phyloP scores from a whole-genome alignment of 2,888 invertebrate species.

The Antheraea assamensis region DNA sequence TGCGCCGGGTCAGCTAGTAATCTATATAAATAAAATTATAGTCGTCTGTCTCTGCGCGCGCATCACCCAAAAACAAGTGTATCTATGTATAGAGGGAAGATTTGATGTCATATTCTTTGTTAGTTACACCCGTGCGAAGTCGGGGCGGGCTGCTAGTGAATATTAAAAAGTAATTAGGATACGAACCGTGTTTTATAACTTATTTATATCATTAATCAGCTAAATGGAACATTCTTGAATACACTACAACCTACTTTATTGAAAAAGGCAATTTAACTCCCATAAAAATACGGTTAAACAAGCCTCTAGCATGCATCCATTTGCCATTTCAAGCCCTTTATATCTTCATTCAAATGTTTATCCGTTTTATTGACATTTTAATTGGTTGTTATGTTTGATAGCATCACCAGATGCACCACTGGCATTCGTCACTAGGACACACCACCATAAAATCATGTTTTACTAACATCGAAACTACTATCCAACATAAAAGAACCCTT shows the following conservation, averaged over 20 bases:
- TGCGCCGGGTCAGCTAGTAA: too few species aligned
- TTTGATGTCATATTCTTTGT: too few species aligned
- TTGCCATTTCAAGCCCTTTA: constrained; percentile 2
- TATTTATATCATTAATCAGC: too few species aligned
- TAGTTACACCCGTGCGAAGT: too few species aligned
- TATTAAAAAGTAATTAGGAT: too few species aligned
- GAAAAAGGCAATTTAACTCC: not conserved
- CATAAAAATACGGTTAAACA: not conserved
- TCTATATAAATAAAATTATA: too few species aligned
- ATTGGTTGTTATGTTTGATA: constrained; percentile 37
- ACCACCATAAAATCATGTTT: constrained; percentile 35
- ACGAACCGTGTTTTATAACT: too few species aligned
- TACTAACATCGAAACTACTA: constrained; percentile 32
- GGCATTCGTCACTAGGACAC: constrained; percentile 28
- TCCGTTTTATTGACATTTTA: constrained; percentile 27
- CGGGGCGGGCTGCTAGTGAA: too few species aligned
- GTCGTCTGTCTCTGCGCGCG: too few species aligned
- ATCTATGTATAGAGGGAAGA: too few species aligned
- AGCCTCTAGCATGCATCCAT: not conserved
- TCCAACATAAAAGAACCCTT: constrained; percentile 10
- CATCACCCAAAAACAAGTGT: too few species aligned
- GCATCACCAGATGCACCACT: constrained; percentile 34
- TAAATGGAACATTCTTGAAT: not conserved
- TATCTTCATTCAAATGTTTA: constrained; percentile 11
- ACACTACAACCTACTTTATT: not conserved